phyloP scores from a whole-genome alignment of 2,888 invertebrate genomes.

The Scelioninae gen. 1 region DNA sequence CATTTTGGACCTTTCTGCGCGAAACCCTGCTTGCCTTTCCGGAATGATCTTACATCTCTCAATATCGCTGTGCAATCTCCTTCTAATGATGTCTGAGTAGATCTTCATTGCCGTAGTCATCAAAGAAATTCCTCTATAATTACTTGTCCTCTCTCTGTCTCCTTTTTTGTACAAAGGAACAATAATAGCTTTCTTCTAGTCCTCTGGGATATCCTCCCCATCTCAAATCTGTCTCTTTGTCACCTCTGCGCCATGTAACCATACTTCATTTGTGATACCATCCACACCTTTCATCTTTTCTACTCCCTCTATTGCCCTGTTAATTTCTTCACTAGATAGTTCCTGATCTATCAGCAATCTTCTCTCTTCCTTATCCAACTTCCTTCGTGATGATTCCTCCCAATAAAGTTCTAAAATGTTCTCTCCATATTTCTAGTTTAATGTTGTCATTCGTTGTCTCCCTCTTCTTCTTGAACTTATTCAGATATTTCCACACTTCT shows the following conservation, averaged over 20 bases:
- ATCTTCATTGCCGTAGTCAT: not conserved
- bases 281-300: slow-evolving; percentile 56
- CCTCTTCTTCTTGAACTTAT: slow-evolving; percentile 32
- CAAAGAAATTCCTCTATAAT: not conserved
- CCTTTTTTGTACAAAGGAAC: not conserved
- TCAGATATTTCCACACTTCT: no score
- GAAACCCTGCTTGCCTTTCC: no score
- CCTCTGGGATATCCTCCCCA: not conserved
- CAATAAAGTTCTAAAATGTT: slow-evolving; percentile 42
- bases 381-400: no score
- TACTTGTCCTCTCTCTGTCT: no score
- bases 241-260: slow-evolving; percentile 44
- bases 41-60: no score
- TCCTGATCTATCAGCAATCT: not conserved
- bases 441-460: slow-evolving; percentile 23
- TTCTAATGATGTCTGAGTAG: not conserved
- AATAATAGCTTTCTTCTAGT: not conserved
- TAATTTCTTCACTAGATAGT: not conserved
- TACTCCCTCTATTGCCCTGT: not conserved
- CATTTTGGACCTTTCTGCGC: not conserved
- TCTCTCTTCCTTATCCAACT: not conserved
- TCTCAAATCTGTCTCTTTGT: not conserved
- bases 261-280: no score
- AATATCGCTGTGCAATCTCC: not conserved
- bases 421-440: slow-evolving; percentile 38